phyloP scores from a whole-genome alignment of 2,113 vertebrate species.

The Mobula hypostoma region DNA sequence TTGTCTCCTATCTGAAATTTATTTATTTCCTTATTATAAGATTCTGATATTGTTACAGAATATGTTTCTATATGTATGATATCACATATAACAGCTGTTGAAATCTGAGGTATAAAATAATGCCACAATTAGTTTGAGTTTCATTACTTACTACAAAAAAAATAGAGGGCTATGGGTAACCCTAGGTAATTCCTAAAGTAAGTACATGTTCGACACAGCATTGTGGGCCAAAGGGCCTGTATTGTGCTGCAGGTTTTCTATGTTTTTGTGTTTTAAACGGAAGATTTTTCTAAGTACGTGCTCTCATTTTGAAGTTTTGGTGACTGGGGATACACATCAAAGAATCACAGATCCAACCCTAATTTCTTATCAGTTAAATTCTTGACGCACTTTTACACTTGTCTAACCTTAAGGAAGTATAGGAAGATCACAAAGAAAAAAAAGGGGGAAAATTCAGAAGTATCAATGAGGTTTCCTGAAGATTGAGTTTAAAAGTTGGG shows the following conservation, averaged over 20 bases:
- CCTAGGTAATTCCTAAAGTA: too few species aligned
- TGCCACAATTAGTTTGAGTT: background rate
- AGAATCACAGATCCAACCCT: background rate
- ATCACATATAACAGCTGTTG: background rate
- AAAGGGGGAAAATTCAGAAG: background rate
- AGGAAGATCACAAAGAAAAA: background rate
- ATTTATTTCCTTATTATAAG: background rate
- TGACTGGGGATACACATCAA: background rate
- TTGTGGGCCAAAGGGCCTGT: too few species aligned
- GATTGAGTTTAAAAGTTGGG: too few species aligned
- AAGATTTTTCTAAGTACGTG: background rate
- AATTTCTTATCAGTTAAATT: background rate
- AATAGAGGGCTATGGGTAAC: too few species aligned
- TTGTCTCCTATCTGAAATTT: background rate
- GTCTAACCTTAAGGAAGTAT: background rate
- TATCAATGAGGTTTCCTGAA: background rate
- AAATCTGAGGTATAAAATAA: background rate
- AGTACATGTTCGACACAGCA: too few species aligned
- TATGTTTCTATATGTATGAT: background rate
- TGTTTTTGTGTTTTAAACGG: too few species aligned
- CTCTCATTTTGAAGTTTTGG: background rate
- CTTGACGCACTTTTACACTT: background rate
- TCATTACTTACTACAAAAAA: background rate
- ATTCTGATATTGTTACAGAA: background rate
- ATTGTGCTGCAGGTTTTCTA: too few species aligned